These are phyloP conservation scores for Bujurquina vittata DNA, from an alignment of 2,113 vertebrate species.

Conservation along the genomic window DNA sequence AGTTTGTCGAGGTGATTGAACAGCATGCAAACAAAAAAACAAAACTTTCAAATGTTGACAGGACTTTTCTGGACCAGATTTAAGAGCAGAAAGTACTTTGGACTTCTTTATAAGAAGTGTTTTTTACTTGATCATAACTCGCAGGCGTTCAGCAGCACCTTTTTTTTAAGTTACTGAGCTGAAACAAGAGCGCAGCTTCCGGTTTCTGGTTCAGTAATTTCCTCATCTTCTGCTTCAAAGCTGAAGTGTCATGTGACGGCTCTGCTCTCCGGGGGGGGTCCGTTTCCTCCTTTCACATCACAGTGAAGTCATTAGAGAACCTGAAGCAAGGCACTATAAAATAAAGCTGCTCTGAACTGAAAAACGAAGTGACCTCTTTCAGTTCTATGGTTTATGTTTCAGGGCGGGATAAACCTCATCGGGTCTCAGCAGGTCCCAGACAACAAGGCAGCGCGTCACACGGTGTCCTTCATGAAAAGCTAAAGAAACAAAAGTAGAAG, in stretches of 20 bases:
- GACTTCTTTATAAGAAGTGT: rapidly evolving
- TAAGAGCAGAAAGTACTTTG: not conserved
- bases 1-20: not conserved
- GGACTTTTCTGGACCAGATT: rapidly evolving
- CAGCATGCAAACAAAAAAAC: not conserved
- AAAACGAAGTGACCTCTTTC: no score
- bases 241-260: not conserved
- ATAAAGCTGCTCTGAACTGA: not conserved
- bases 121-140: not conserved
- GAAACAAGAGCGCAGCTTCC: not conserved
- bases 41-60: not conserved
- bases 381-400: no score
- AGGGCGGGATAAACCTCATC: no score
- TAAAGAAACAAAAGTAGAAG: no score
- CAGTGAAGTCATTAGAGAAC: not conserved
- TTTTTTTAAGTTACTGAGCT: not conserved
- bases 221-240: conserved; percentile 6
- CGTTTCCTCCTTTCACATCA: not conserved
- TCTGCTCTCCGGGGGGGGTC: not conserved
- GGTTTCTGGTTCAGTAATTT: conserved; percentile 21
- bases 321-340: not conserved
- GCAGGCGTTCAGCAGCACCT: not conserved
- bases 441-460: no score
- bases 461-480: no score
- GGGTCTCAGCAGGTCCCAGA: no score